A percentile compares a stretch with the other conserved stretches of the same genome.
These are phyloP conservation scores for Hapalemur alaotrensis DNA, from an alignment of 2,797 vertebrate species.

Conservation along the genomic window DNA sequence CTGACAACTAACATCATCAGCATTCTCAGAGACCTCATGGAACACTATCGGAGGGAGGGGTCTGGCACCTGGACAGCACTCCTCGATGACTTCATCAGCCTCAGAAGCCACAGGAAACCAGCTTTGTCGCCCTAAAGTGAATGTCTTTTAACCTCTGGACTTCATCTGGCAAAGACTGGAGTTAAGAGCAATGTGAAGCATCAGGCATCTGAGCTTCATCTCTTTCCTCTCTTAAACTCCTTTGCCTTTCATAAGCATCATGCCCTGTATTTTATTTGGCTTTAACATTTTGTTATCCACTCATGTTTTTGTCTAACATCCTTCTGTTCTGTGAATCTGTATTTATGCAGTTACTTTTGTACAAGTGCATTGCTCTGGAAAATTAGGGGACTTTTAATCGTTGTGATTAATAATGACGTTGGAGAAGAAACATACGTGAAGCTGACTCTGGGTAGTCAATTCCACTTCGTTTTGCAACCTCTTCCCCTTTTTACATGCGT, in stretches of 20 bases:
- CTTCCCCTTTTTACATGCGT: background rate
- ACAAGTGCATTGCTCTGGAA: background rate
- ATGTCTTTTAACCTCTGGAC: conserved; percentile 11
- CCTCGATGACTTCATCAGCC: conserved; percentile 17
- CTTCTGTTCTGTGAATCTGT: background rate
- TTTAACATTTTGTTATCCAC: background rate
- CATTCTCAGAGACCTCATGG: background rate
- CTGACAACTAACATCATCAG: background rate
- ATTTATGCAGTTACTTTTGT: background rate
- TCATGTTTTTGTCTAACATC: background rate
- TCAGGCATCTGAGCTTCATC: background rate
- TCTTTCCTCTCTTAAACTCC: background rate
- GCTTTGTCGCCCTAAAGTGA: background rate
- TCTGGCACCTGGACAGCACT: conserved; percentile 19
- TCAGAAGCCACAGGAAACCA: conserved; percentile 23
- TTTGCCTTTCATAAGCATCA: background rate
- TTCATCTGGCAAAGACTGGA: background rate
- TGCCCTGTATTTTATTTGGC: background rate
- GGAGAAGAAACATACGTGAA: background rate
- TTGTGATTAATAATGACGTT: background rate
- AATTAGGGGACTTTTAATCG: background rate
- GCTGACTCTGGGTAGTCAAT: background rate
- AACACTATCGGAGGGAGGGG: background rate
- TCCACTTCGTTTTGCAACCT: background rate
- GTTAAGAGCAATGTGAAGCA: background rate